Base-by-base conservation (phyloP, 1,140 invertebrate genomes). In the Schlechtendalia chinensis region DNA sequence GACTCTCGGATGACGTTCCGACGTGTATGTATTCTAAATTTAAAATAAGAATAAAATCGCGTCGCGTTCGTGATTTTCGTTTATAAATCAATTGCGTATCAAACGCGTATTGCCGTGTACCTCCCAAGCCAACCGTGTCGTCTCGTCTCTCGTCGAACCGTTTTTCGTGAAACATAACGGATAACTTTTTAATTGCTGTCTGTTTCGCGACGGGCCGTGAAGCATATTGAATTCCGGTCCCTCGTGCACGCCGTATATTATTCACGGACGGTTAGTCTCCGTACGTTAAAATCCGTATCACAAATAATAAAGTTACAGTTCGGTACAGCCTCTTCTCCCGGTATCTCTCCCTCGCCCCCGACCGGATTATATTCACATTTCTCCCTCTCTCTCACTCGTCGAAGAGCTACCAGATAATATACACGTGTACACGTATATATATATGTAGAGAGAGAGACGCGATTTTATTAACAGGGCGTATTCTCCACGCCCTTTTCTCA, bases 151-250 rank as follows among this genome's bases (percentile, higher is more conserved):
- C 39, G 10, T 45, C 10, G 39, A n/a, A n/a, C 22, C 61, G 58
- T 4, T 17, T 53, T 53, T 53, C 47, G 47, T 19, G 0, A 54
- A 65, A 4, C 19, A 22, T 45, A 67, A 45, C 11, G 17, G 19
- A 67, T 67, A 11, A n/a, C 19, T 67, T 67, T 67, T 14, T 67
- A 45, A 67, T 67, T 67, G 0, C 17, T n/a, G 1, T n/a, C 4
- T 39, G 39, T 39, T 67, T 39, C 11, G 5, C 19, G 5, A 67
- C 11, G 32, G 27, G 22, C 14, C 32, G 19, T 14, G 14, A 1
- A 67, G 12, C 32, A 67, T 67, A 67, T 45, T 67, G 63, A 67
- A 39, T 67, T 22, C 19, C n/a, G 11, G 12, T 45, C 32, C 63
- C 32, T 16, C 0, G 19, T 22, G 32, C 32, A 22, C 5, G n/a